These are phyloP conservation scores for Lepeophtheirus salmonis DNA, from an alignment of 1,140 invertebrate species.

Conservation along the genomic window DNA sequence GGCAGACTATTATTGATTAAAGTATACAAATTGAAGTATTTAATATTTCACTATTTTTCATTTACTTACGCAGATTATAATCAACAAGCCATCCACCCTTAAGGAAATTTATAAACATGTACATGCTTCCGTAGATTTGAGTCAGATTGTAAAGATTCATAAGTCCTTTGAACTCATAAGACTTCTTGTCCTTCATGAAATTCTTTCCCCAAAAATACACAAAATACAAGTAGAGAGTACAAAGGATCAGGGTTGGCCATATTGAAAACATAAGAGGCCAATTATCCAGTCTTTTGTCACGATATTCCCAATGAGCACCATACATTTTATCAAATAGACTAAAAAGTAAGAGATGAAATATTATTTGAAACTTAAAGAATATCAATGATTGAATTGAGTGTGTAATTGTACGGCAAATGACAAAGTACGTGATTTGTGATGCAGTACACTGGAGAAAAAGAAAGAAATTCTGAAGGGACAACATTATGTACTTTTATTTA, in stretches of 20 bases:
- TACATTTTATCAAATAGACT: no score
- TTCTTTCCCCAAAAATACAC: background rate
- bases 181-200: background rate
- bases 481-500: no score
- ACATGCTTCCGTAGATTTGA: background rate
- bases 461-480: no score
- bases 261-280: background rate
- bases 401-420: no score
- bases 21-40: no score
- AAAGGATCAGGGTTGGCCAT: slow-evolving; percentile 2
- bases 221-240: background rate
- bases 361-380: no score
- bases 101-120: background rate
- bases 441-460: no score
- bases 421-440: no score
- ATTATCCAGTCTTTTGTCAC: background rate
- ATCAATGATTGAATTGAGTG: no score
- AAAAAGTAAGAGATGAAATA: no score
- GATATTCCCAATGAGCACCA: background rate
- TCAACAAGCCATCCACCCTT: background rate
- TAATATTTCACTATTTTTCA: no score
- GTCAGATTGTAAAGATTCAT: background rate
- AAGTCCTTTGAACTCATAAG: background rate
- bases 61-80: background rate
- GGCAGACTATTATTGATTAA: no score